A percentile compares a stretch with the other conserved stretches of the same genome.
Evolutionary conservation across 1,140 invertebrate genomes (phyloP).

Genomic region (Druon quercuslanigerum): DNA sequence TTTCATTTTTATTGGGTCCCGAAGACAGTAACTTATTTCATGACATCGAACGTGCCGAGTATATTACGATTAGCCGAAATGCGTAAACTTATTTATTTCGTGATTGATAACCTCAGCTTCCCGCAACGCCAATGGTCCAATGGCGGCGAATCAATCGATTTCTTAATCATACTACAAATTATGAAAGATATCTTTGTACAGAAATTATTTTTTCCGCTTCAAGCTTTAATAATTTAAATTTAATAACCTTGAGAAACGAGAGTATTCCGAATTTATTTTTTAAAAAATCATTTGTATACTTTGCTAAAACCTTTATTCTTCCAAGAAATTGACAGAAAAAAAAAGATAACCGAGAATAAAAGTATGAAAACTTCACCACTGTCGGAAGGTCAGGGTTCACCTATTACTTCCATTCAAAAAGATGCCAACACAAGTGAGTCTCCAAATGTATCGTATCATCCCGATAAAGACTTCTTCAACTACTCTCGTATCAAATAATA

Average conservation of each 20-base stretch:
- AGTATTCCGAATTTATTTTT: neutral
- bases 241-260: neutral
- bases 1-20: conserved; percentile 60
- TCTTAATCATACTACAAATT: conserved; percentile 14
- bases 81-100: conserved; percentile 70
- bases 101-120: conserved; percentile 68
- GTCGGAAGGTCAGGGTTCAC: conserved; percentile 59
- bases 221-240: neutral
- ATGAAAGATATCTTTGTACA: conserved; percentile 11
- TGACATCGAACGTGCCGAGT: conserved; percentile 63
- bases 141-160: conserved; percentile 47
- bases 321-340: neutral
- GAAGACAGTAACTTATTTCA: conserved; percentile 69
- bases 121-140: conserved; percentile 52
- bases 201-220: neutral
- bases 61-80: conserved; percentile 68
- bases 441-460: conserved; percentile 55
- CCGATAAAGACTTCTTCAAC: conserved; percentile 65
- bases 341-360: neutral
- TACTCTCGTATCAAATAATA: conserved; percentile 32
- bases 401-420: conserved; percentile 55
- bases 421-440: conserved; percentile 51
- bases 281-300: neutral
- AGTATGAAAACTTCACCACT: neutral
- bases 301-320: neutral